Conservation (phyloP, 2,888 invertebrate genomes). For the Erannis defoliaria region DNA sequence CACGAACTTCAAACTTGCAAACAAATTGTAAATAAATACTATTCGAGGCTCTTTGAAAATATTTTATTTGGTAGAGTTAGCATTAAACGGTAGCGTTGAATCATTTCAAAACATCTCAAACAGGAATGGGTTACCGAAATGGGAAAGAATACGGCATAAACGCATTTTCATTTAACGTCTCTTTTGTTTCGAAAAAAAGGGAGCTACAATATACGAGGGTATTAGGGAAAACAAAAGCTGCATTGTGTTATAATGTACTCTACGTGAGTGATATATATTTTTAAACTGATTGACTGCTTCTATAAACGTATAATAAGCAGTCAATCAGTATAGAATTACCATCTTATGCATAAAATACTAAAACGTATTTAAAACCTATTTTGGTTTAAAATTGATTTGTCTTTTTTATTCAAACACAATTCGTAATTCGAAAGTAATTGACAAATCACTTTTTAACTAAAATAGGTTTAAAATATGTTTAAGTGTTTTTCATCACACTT, state of each 20-base stretch:
- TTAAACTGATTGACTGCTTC: conserved; percentile 60
- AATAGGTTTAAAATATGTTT: too few species aligned
- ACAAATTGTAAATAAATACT: not conserved
- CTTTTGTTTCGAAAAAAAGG: conserved; percentile 71
- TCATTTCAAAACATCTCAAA: conserved; percentile 50
- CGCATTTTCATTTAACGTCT: conserved; percentile 72
- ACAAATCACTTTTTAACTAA: too few species aligned
- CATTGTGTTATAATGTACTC: conserved; percentile 61
- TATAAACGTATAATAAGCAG: not conserved
- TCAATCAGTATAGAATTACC: too few species aligned
- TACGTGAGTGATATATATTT: conserved; percentile 58
- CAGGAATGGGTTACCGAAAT: conserved; percentile 55
- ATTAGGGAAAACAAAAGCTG: conserved; percentile 73
- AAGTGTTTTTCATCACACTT: too few species aligned
- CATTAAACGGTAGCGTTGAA: conserved; percentile 3
- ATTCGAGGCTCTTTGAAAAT: not conserved
- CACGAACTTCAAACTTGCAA: not conserved
- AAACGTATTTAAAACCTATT: too few species aligned
- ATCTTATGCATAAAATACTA: not conserved
- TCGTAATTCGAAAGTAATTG: too few species aligned
- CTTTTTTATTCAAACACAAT: too few species aligned
- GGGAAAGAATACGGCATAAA: conserved; percentile 62
- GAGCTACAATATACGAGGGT: conserved; percentile 71
- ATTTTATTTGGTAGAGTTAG: not conserved
- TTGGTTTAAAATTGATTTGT: too few species aligned